Evolutionary conservation across 2,888 invertebrate genomes (phyloP), one percentile per base, ranked within the genome.

Genomic region (Xylota sylvarum): DNA sequence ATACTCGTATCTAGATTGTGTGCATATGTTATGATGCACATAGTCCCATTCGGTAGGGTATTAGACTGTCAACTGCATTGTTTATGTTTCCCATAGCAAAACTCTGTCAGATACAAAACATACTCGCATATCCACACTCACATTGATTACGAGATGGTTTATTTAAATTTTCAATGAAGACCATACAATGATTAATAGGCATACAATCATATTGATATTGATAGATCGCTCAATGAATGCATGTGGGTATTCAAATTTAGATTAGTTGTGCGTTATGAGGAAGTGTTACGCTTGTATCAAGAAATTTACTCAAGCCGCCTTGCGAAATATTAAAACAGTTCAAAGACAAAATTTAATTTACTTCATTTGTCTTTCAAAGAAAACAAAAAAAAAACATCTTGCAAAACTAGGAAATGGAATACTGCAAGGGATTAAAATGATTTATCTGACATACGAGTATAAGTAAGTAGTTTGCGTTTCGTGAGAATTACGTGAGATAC

Each of bases 261-360:
- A 60, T 60, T 60, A 40, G 40, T 60, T 40, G 60, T 60, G 60
- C 60, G 60, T 60, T 60, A 40, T 60, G 60, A 60, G 60, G 40
- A 60, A 60, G 60, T 60, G 37, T 60, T 60, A 60, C 40, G 60
- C 37, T 7, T 60, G 23, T 6, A 9, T 2, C 12, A 40, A 40
- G 12, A 40, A 40, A 12, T 12, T 12, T 2, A 14, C 43, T 14
- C 14, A 43, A n/a, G 40, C 14, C 37, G 40, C 40, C 32, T 32
- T 27, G 27, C 55, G 55, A 55, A 55, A 55, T 55, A 14, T 55
- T 55, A 14, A 55, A 7, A 55, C 32, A 55, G 30, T 55, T 55
- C 55, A 32, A 9, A 55, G 30, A 30, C 14, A n/a, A 14, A 4
- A 43, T 55, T 32, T 30, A 23, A 30, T 55, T 55, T 12, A 30